Evolutionary conservation across 1,140 invertebrate species (phyloP), one percentile per base, ranked within the genome.

Genomic region (Phenacoccus solenopsis): DNA sequence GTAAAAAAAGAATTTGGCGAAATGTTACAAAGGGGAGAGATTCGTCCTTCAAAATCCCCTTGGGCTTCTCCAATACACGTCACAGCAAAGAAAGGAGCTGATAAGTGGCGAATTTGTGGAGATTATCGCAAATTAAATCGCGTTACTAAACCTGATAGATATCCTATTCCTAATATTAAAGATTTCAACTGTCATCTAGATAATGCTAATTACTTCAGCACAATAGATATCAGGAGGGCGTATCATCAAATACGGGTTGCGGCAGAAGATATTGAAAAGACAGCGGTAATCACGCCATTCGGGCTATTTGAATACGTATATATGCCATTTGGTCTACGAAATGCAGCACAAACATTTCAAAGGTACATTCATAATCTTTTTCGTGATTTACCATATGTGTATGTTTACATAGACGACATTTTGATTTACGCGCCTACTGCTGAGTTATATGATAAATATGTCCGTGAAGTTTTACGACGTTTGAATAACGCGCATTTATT

Each of bases 71-170:
- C 81, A 7, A 71, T 82, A 12, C 78, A 81, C 71, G 30, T 32
- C 13, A 72, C 83, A 49, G 79, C 80, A 1, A 61, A 35, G 61
- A 83, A 84, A 71, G 75, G 76, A 28, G 73, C 77, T 70, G 80
- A 78, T 0, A 70, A 73, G 0, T 78, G 75, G 73, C 71, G 82
- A 27, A 77, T 78, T 7, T 81, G 79, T 73, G 79, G 81, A 0
- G 82, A 84, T 69, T 85, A 82, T 71, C 72, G 80, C 9, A 35
- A 49, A 1, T 74, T 84, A 0, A 85, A 85, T 73, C 70, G 73
- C 0, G 56, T 72, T 7, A 81, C 78, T 16, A 71, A 75, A 20
- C 75, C 76, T 0, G 79, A 82, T 70, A 61, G 73, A 2, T 82
- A 80, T 71, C 79, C 78, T 4, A 72, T 82, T 0, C 77, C 76